A percentile compares a stretch with the other conserved stretches of the same genome.
These are phyloP conservation scores for Conus canariensis DNA, from an alignment of 2,888 invertebrate genomes.

Conservation along the genomic window DNA sequence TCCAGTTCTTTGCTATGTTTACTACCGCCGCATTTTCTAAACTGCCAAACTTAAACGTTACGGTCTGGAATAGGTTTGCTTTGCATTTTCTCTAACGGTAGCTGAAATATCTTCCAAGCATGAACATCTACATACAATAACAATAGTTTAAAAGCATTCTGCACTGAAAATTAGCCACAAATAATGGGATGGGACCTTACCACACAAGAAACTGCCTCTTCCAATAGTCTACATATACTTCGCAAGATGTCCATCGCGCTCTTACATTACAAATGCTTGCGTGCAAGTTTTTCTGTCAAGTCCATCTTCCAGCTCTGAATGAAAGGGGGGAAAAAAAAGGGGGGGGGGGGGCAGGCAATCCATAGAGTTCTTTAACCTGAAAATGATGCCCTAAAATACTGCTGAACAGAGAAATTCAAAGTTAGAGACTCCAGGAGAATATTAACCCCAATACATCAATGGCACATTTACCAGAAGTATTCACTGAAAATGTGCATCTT, in stretches of 20 bases:
- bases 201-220: background rate
- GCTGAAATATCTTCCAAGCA: background rate
- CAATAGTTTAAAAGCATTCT: background rate
- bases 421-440: too few species aligned
- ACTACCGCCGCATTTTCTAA: background rate
- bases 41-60: too few species aligned
- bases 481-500: conserved; percentile 8
- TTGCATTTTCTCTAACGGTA: background rate
- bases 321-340: too few species aligned
- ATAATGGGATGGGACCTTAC: conserved; percentile 11
- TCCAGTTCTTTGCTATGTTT: background rate
- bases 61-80: background rate
- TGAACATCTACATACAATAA: conserved; percentile 6
- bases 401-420: background rate
- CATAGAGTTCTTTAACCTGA: too few species aligned
- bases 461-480: background rate
- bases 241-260: too few species aligned
- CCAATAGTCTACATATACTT: too few species aligned
- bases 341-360: too few species aligned
- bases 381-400: too few species aligned
- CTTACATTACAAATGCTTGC: too few species aligned
- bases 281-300: too few species aligned
- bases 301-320: too few species aligned
- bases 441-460: too few species aligned
- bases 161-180: conserved; percentile 17